A percentile compares a stretch with the other conserved stretches of the same genome.
phyloP scores from a whole-genome alignment of 2,797 vertebrate genomes.

The Coregonus suidteri region DNA sequence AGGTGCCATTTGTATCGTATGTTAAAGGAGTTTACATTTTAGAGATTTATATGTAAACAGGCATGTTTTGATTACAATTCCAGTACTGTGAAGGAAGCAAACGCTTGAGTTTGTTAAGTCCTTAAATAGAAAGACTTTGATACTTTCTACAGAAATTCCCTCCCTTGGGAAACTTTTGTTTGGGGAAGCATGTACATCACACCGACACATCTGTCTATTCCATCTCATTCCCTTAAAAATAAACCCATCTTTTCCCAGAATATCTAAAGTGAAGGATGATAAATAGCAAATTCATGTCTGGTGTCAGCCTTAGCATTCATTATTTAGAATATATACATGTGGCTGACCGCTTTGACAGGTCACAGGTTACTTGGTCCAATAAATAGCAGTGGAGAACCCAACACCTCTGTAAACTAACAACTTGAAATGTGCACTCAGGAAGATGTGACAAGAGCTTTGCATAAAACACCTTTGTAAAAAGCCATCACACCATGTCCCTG shows the following conservation, averaged over 20 bases:
- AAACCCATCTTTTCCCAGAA: not conserved
- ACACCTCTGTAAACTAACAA: constrained; percentile 9
- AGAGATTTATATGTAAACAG: not conserved
- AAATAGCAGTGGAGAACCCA: not conserved
- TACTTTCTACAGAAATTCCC: not conserved
- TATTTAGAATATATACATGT: not conserved
- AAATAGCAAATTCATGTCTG: constrained; percentile 9
- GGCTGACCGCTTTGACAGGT: constrained; percentile 5
- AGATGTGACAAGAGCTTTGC: constrained; percentile 14
- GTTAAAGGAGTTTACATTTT: not conserved
- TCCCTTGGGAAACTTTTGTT: not conserved
- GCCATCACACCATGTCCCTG: not conserved
- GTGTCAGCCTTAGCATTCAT: constrained; percentile 6
- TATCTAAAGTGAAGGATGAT: not conserved
- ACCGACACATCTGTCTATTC: not conserved
- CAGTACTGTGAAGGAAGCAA: not conserved
- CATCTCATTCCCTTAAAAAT: not conserved
- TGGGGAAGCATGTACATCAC: not conserved
- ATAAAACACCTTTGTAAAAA: constrained; percentile 15
- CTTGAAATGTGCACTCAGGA: constrained; percentile 10
- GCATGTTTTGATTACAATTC: not conserved
- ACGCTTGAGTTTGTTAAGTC: not conserved
- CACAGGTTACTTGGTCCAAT: constrained; percentile 6
- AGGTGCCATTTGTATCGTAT: not conserved
- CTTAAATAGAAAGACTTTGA: not conserved